Evolutionary conservation across 2,797 vertebrate species (phyloP).

Genomic region (Rhadinocentrus ornatus): DNA sequence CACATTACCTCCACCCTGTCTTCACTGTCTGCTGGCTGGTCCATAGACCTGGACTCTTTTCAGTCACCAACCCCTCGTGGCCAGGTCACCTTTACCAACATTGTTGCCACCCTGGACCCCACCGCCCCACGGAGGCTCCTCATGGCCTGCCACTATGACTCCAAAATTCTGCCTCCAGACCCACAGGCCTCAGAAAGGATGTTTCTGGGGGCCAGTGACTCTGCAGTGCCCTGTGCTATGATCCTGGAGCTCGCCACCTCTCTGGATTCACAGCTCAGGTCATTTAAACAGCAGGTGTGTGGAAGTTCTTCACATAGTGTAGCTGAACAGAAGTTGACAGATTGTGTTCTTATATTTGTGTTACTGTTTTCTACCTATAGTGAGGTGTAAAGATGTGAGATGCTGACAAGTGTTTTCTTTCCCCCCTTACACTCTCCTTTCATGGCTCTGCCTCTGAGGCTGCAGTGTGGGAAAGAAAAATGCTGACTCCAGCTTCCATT

Average conservation of each 20-base stretch:
- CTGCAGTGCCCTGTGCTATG: slow-evolving; percentile 91
- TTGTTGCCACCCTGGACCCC: slow-evolving; percentile 88
- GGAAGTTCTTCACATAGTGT: background rate
- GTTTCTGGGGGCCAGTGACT: slow-evolving; percentile 92
- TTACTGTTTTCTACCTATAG: background rate
- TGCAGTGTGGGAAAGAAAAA: slow-evolving; percentile 51
- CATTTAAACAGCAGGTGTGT: slow-evolving; percentile 78
- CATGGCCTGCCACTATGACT: slow-evolving; percentile 93
- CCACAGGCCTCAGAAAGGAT: slow-evolving; percentile 62
- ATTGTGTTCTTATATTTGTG: slow-evolving; percentile 4
- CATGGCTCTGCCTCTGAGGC: slow-evolving; percentile 23
- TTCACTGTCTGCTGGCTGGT: slow-evolving; percentile 85
- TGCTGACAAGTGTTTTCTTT: slow-evolving; percentile 32
- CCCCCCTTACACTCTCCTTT: slow-evolving; percentile 3
- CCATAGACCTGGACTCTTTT: slow-evolving; percentile 88
- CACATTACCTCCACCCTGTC: slow-evolving; percentile 84
- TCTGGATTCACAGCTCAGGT: slow-evolving; percentile 82
- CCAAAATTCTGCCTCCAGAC: slow-evolving; percentile 84
- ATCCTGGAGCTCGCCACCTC: slow-evolving; percentile 88
- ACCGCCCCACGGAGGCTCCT: slow-evolving; percentile 81
- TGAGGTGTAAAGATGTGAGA: slow-evolving; percentile 26
- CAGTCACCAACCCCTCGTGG: slow-evolving; percentile 84
- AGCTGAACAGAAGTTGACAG: background rate
- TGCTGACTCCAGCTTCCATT: slow-evolving; percentile 58
- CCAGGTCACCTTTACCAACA: slow-evolving; percentile 84